A percentile compares a stretch with the other conserved stretches of the same genome.
These are phyloP conservation scores for Saxidomus purpurata DNA, from an alignment of 1,140 invertebrate species.

Conservation along the genomic window DNA sequence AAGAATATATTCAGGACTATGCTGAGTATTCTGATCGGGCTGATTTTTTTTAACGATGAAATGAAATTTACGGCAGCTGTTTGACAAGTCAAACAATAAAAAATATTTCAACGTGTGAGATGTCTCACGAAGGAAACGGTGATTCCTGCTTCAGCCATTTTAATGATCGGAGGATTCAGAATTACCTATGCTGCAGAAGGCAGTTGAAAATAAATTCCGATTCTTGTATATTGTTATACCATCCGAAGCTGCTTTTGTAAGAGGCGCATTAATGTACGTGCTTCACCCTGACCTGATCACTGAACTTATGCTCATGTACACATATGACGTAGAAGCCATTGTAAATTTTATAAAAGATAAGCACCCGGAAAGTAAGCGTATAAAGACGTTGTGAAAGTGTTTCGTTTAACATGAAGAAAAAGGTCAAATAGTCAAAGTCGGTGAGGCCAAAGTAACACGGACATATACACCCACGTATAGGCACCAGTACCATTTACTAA, in stretches of 20 bases:
- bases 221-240: neutral
- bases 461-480: neutral
- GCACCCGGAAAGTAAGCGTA: neutral
- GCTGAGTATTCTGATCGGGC: neutral
- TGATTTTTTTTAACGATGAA: neutral
- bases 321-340: neutral
- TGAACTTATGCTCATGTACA: neutral
- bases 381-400: neutral
- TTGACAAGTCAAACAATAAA: neutral
- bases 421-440: neutral
- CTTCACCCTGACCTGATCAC: neutral
- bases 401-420: neutral
- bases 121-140: neutral
- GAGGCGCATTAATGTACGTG: conserved; percentile 17
- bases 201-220: neutral
- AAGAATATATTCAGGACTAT: neutral
- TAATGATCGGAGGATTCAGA: neutral
- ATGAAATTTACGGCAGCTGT: neutral
- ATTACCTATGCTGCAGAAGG: neutral
- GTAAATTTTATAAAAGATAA: neutral
- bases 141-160: neutral
- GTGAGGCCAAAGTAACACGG: neutral
- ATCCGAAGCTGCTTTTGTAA: neutral
- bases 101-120: neutral
- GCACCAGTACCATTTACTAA: neutral